Evolutionary conservation across 2,888 invertebrate species (phyloP).

Genomic region (Meteorus colon): DNA sequence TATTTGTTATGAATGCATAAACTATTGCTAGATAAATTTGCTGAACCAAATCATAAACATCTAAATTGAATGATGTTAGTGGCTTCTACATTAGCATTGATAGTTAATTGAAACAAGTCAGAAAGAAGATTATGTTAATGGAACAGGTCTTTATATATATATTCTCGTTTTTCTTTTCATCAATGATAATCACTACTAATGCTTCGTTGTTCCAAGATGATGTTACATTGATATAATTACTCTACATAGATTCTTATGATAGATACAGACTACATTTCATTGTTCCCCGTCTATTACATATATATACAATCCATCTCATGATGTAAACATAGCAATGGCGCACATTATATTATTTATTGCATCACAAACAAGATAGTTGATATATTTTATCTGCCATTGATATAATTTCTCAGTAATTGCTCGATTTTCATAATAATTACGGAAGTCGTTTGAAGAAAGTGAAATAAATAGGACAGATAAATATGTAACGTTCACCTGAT

Average conservation of each 20-base stretch:
- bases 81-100: neutral
- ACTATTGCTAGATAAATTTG: neutral
- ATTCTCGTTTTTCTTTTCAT: neutral
- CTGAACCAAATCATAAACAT: neutral
- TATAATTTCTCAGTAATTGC: neutral
- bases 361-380: neutral
- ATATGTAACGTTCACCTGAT: too few relatives aligned
- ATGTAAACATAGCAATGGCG: conserved; percentile 67
- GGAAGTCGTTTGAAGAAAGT: too few relatives aligned
- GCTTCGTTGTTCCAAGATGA: conserved; percentile 21
- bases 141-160: neutral
- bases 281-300: conserved; percentile 67
- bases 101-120: neutral
- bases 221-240: neutral
- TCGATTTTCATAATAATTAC: too few relatives aligned
- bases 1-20: too few relatives aligned
- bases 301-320: conserved; percentile 65
- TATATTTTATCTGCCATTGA: neutral
- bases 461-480: too few relatives aligned
- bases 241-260: conserved; percentile 11
- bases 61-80: neutral
- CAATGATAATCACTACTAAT: conserved; percentile 4
- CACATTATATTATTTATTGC: conserved; percentile 37
- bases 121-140: neutral
- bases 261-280: conserved; percentile 58